A percentile compares a stretch with the other conserved stretches of the same genome.
These are phyloP conservation scores for Strix uralensis DNA, from an alignment of 2,113 vertebrate genomes.

Conservation along the genomic window DNA sequence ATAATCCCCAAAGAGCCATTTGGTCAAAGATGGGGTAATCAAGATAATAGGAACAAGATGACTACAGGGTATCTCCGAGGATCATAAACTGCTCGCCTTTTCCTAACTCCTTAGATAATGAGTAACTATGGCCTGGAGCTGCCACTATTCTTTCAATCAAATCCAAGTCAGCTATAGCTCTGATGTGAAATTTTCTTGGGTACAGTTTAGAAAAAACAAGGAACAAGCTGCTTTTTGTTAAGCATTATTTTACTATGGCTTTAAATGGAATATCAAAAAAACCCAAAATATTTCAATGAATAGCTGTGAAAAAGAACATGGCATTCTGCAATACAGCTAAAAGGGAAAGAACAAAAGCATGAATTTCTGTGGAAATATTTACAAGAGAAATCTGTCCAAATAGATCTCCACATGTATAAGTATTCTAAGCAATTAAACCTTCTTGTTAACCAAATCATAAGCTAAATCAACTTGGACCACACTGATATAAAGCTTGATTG, in stretches of 20 bases:
- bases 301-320: background rate
- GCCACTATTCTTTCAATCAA: background rate
- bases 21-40: background rate
- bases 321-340: background rate
- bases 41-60: background rate
- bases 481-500: background rate
- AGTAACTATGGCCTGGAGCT: background rate
- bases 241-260: background rate
- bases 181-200: background rate
- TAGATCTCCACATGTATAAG: background rate
- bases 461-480: background rate
- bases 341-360: background rate
- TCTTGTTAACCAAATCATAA: background rate
- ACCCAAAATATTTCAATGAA: background rate
- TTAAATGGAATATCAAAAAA: background rate
- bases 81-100: background rate
- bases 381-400: background rate
- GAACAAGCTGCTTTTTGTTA: background rate
- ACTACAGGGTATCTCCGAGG: background rate
- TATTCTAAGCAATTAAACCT: background rate
- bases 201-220: background rate
- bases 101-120: background rate
- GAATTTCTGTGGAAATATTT: background rate
- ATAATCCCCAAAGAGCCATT: background rate
- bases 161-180: background rate